Conservation (phyloP, 2,888 invertebrate species). For the Caenorhabditis sp. region DNA sequence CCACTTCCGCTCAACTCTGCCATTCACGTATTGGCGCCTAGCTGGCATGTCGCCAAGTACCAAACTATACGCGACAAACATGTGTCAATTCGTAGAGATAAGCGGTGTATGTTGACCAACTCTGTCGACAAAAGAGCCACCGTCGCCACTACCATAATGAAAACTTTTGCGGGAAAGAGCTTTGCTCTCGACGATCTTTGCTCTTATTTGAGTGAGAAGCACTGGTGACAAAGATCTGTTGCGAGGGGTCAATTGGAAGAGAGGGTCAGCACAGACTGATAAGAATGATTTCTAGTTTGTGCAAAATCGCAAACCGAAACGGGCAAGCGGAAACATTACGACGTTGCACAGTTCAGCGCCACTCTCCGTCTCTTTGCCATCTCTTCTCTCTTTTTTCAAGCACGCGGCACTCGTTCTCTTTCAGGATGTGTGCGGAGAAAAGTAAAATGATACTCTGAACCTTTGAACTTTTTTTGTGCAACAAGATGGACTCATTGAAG, state of each 20-base stretch:
- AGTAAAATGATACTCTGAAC: conserved; percentile 46
- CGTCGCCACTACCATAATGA: conserved; percentile 15
- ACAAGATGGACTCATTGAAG: conserved; percentile 16
- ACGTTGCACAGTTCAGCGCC: conserved; percentile 14
- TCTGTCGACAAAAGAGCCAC: conserved; percentile 11
- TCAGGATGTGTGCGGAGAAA: conserved; percentile 16
- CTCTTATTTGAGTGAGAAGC: conserved; percentile 14
- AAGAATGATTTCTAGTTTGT: conserved; percentile 7
- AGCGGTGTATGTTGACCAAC: conserved; percentile 19
- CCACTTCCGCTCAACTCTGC: too few species aligned
- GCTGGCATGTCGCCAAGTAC: conserved; percentile 25
- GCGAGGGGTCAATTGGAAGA: not conserved
- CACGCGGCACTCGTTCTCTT: conserved; percentile 30
- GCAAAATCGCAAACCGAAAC: conserved; percentile 26
- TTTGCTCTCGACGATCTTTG: conserved; percentile 13
- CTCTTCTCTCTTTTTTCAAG: conserved; percentile 10
- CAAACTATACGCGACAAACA: conserved; percentile 33
- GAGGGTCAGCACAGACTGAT: conserved; percentile 9
- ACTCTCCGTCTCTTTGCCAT: not conserved
- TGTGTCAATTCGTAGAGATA: conserved; percentile 27
- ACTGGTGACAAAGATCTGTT: not conserved
- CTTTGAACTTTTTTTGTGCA: conserved; percentile 26
- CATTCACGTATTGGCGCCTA: not conserved
- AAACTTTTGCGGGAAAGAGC: conserved; percentile 14
- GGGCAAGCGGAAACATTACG: conserved; percentile 30